Base-by-base conservation (phyloP, 2,797 vertebrate genomes). In the Propithecus perrieri region DNA sequence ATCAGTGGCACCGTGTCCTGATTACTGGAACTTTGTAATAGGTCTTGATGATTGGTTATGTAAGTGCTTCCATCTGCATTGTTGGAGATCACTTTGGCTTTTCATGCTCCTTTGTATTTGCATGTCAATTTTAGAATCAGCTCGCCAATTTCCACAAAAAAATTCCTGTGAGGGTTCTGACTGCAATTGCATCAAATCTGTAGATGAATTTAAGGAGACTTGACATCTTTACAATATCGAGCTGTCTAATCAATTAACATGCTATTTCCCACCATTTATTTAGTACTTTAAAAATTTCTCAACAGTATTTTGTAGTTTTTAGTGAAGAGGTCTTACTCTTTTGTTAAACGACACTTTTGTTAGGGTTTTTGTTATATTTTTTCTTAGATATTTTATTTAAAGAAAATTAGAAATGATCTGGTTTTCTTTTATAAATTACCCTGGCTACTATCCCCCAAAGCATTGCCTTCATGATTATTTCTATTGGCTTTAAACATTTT, bases 381-480 rank as follows among this genome's bases (percentile, higher is more conserved):
- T 26, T 48, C 33, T 20, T n/a, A 69, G 26, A 11, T n/a, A 57
- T 81, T 83, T 78, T 72, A 46, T 53, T 57, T 89, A 35, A 2
- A 11, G 65, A 74, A 69, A 57, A 79, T 75, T 71, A 75, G 46
- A 81, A 74, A 89, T 63, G 11, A 76, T 24, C 46, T 48, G 28
- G 41, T 85, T 89, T 92, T 55, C 65, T 55, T 89, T 76, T 46
- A 63, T 41, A 61, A 91, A 69, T 38, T 22, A 55, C 33, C 59
- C 3, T 55, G 74, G 57, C 24, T 59, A 35, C 57, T 46, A 28
- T 17, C 5, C 33, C 41, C 7, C 0, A n/a, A 92, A 63, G 22
- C 24, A 28, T 75, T 76, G 18, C 22, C 48, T 69, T 84, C 15
- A 55, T 55, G 61, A 59, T 14, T 72, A 41, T 33, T 79, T 84